Evolutionary conservation across 2,888 invertebrate species (phyloP), one percentile per base, ranked within the genome.

Genomic region (Bombylius discolor): DNA sequence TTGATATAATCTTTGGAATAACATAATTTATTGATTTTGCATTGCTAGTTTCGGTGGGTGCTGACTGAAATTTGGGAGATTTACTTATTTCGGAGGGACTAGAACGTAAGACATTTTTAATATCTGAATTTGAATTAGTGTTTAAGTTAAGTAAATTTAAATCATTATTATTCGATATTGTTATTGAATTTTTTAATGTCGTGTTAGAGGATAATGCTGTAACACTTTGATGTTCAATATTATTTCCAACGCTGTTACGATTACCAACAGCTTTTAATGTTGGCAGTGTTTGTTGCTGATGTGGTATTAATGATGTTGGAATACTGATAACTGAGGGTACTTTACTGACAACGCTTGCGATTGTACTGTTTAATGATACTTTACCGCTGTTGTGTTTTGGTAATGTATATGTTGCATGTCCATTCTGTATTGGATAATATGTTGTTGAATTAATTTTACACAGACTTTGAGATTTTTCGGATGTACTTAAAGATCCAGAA

Each of bases 251-350:
- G 23, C 23, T 23, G 23, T 23, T 23, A 23, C 23, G 23, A 42
- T 11, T 42, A 8, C 34, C 8, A 11, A 11, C 12, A 11, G 8
- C 11, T 11, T 5, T 42, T 8, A 11, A 8, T 11, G 39, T 42
- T 11, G 12, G 1, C 5, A 5, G 39, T 61, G 64, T 46, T 62
- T 66, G 51, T 65, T 64, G 49, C 58, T 6, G 5, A 53, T 45
- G 50, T 60, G 62, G 50, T 62, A 59, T 55, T 59, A 63, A 64
- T 55, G 66, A 61, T 6, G 68, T 65, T 56, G 72, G 74, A 59
- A 74, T 71, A 58, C 69, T 75, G 53, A 74, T 72, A 33, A 72
- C 72, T 47, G 73, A 72, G 33, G 73, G 74, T 51, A 73, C 74
- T 60, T 74, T 70, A 62, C 70, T 73, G 51, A 75, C 69, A 57